A percentile compares a stretch with the other conserved stretches of the same genome.
These are phyloP conservation scores for Falco peregrinus DNA, from an alignment of 2,797 vertebrate genomes.

Conservation along the genomic window DNA sequence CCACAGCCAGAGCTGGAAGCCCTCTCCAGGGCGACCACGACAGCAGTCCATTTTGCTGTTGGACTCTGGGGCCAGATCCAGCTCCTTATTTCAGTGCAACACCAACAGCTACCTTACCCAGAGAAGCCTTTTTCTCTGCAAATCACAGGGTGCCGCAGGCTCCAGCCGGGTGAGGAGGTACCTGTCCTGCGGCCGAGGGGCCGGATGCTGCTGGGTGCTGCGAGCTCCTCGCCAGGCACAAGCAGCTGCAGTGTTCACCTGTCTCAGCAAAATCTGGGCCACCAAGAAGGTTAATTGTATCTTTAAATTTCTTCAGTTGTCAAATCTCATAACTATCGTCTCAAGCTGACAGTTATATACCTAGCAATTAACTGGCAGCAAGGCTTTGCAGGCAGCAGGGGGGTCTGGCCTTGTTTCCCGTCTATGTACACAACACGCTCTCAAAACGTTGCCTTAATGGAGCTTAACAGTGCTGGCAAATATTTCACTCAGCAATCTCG, in stretches of 20 bases:
- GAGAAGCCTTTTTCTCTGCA: neutral
- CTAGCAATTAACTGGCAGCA: slow-evolving; percentile 24
- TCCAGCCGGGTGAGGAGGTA: neutral
- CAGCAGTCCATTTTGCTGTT: neutral
- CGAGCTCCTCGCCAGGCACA: accelerated
- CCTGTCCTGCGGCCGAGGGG: neutral
- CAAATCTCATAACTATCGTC: neutral
- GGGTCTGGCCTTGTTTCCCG: neutral
- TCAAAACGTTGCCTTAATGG: slow-evolving; percentile 2
- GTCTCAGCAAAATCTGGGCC: neutral
- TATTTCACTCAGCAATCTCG: neutral
- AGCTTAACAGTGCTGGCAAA: slow-evolving; percentile 14
- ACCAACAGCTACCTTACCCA: neutral
- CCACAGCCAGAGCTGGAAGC: neutral
- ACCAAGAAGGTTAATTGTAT: slow-evolving; percentile 24
- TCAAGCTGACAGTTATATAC: slow-evolving; percentile 22
- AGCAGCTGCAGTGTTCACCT: neutral
- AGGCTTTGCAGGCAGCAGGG: neutral
- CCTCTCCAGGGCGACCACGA: accelerated
- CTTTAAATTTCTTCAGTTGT: slow-evolving; percentile 35
- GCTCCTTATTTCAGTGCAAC: neutral
- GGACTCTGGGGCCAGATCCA: neutral
- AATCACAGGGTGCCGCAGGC: accelerated
- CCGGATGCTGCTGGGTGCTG: neutral
- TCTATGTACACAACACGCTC: neutral